Base-by-base conservation (phyloP, 2,797 vertebrate genomes). In the Mus caroli region DNA sequence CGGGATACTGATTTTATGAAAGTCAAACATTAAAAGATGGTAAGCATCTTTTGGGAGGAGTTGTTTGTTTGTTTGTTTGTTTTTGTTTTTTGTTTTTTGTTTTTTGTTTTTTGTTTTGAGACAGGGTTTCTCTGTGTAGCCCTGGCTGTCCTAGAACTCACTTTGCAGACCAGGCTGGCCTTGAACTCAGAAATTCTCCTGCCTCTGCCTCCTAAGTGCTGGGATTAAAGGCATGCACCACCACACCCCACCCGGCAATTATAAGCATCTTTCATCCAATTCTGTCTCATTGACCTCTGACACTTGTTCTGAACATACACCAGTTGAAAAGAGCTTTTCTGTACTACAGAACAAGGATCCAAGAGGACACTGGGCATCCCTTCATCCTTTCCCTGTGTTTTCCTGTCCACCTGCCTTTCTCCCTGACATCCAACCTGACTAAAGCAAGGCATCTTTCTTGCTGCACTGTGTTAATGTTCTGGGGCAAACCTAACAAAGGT, bases 251-350 rank as follows among this genome's bases (percentile, higher is more conserved):
- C 50, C 50, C 50, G 50, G 50, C 50, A 6, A 50, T 4, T 85
- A 19, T 82, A 95, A 91, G 28, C 43, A 24, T 4, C 89, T 95
- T 93, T 90, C 75, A 84, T 76, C 56, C 82, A 37, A 20, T 85
- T 84, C 58, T 75, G 67, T 83, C 88, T 85, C 71, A 8, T 58
- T 10, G 79, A 89, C 91, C 87, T 17, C 15, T 9, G 4, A 92
- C 52, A 96, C 19, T 19, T 93, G 37, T 79, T 95, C 34, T 88
- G 52, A 94, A 26, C 3, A 11, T 37, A 22, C 19, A 90, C 50
- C 58, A 43, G 52, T 2, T 58, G 71, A 75, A 92, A 92, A 69
- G 14, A n/a, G 22, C 26, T 85, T 76, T 93, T 62, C 50, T 22
- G 24, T 77, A 58, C 4, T 43, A 50, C 3, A 34, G 34, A 34